A percentile compares a stretch with the other conserved stretches of the same genome.
Evolutionary conservation across 2,113 vertebrate species (phyloP).

Genomic region (Lipophrys pholis): DNA sequence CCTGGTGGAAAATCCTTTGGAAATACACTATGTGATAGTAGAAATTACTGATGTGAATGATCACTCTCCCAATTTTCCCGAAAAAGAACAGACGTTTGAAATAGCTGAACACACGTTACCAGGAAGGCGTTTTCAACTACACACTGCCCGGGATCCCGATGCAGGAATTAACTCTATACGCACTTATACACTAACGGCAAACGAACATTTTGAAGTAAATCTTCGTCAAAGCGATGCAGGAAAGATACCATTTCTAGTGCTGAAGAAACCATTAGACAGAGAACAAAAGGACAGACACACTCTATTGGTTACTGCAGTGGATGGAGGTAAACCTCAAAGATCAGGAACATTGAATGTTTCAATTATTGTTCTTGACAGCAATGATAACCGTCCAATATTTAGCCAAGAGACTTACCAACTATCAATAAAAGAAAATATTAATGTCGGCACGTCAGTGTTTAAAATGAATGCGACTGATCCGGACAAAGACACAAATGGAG

Average conservation of each 20-base stretch:
- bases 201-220: constrained; percentile 70
- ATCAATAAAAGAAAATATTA: constrained; percentile 56
- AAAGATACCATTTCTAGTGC: constrained; percentile 65
- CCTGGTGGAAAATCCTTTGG: constrained; percentile 76
- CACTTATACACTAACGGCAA: constrained; percentile 65
- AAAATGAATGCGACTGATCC: constrained; percentile 50
- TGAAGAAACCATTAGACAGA: constrained; percentile 72
- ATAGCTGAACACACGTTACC: constrained; percentile 62
- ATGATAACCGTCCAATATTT: constrained; percentile 77
- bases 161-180: constrained; percentile 66
- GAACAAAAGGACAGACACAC: constrained; percentile 44
- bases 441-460: constrained; percentile 17
- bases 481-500: constrained; percentile 30
- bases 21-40: constrained; percentile 74
- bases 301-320: constrained; percentile 62
- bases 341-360: constrained; percentile 59
- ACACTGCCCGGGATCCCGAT: constrained; percentile 69
- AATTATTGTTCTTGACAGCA: constrained; percentile 69
- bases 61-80: constrained; percentile 65
- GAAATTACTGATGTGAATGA: constrained; percentile 80
- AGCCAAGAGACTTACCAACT: constrained; percentile 56
- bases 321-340: constrained; percentile 68
- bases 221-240: constrained; percentile 51
- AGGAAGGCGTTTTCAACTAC: constrained; percentile 72
- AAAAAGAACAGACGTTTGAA: constrained; percentile 62